Conservation (phyloP, 2,888 invertebrate species). For the Allacma fusca region DNA sequence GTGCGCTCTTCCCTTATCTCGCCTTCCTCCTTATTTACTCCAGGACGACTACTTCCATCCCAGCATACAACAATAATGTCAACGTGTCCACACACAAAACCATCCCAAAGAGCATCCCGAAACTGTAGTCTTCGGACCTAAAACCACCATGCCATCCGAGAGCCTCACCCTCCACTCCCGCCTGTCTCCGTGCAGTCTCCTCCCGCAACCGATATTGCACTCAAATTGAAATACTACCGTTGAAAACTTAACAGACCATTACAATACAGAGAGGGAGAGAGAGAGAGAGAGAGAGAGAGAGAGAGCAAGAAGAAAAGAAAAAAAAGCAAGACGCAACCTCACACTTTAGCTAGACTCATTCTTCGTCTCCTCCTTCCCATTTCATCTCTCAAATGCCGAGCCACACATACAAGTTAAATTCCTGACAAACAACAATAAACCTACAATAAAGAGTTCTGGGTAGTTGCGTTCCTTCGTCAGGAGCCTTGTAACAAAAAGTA, state of each 20-base stretch:
- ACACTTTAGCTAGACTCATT: neutral
- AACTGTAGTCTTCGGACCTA: neutral
- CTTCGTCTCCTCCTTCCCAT: no score
- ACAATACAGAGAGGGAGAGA: neutral
- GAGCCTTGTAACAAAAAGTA: no score
- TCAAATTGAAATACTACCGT: conserved; percentile 18
- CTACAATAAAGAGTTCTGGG: no score
- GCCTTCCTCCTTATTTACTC: conserved; percentile 41
- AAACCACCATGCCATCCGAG: neutral
- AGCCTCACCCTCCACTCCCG: neutral
- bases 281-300: neutral
- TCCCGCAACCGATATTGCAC: neutral
- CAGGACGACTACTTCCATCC: neutral
- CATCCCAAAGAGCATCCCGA: neutral
- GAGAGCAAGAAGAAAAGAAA: neutral
- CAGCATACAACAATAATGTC: conserved; percentile 30
- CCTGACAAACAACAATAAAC: no score
- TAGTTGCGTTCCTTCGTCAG: no score
- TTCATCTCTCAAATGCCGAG: no score
- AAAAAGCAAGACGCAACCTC: conserved; percentile 17
- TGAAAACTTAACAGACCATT: conserved; percentile 20
- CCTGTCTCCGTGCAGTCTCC: neutral
- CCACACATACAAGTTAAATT: no score
- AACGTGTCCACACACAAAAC: conserved; percentile 28
- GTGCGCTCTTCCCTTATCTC: conserved; percentile 40